Conservation (phyloP, 2,888 invertebrate species). For the Cryptosula pallasiana region DNA sequence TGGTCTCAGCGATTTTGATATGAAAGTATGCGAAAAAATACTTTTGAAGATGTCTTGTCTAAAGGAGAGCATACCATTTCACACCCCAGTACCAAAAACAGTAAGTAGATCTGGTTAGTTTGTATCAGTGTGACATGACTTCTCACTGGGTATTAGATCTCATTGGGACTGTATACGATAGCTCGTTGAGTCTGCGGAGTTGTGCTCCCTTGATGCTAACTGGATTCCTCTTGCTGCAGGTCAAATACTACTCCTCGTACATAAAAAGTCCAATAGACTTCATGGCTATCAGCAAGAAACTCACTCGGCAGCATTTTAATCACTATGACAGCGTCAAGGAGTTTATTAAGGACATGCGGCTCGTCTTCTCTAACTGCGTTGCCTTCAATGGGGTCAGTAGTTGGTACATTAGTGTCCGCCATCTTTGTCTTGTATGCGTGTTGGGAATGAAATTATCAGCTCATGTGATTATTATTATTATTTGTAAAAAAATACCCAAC, state of each 20-base stretch:
- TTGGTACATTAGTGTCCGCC: too few relatives aligned
- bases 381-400: conserved; percentile 74
- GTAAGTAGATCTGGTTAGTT: too few relatives aligned
- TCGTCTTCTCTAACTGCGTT: conserved; percentile 83
- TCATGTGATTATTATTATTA: too few relatives aligned
- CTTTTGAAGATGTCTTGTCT: conserved; percentile 86
- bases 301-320: conserved; percentile 67
- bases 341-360: conserved; percentile 73
- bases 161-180: too few relatives aligned
- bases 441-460: too few relatives aligned
- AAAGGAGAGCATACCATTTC: conserved; percentile 79
- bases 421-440: too few relatives aligned
- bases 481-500: too few relatives aligned
- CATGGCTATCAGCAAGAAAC: conserved; percentile 72
- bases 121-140: too few relatives aligned
- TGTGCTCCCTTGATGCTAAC: too few relatives aligned
- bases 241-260: conserved; percentile 65
- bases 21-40: conserved; percentile 64
- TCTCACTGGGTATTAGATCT: too few relatives aligned
- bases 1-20: conserved; percentile 43
- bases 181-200: too few relatives aligned
- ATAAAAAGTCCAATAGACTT: conserved; percentile 78
- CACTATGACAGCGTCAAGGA: conserved; percentile 70
- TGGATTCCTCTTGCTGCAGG: conserved; percentile 59
- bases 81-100: conserved; percentile 74